phyloP scores from a whole-genome alignment of 2,113 vertebrate species.

The Tylochromis polylepis region DNA sequence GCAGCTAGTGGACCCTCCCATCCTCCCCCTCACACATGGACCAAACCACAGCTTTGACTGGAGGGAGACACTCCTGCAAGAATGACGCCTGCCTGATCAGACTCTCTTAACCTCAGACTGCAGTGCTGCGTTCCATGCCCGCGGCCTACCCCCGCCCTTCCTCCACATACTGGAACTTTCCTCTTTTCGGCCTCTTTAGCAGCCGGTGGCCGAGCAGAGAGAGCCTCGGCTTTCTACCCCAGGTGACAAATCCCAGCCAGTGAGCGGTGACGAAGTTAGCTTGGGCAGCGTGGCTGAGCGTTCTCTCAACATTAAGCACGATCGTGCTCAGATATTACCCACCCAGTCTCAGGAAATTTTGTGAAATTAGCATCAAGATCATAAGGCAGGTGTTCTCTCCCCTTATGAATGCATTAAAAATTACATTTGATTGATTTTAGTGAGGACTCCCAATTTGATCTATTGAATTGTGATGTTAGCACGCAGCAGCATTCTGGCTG shows the following conservation, averaged over 20 bases:
- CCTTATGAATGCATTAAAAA: not conserved
- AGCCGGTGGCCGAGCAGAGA: not conserved
- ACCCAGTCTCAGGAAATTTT: constrained; percentile 4
- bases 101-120: not conserved
- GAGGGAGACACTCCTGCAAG: constrained; percentile 90
- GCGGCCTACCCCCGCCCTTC: not conserved
- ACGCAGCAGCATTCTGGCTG: not conserved
- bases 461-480: not conserved
- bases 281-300: not conserved
- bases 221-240: not conserved
- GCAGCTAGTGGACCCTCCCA: constrained; percentile 94
- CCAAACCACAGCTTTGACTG: constrained; percentile 96
- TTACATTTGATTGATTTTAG: not conserved
- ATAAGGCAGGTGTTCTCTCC: not conserved
- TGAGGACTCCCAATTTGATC: not conserved
- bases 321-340: not conserved
- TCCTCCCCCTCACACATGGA: constrained; percentile 93
- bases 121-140: not conserved
- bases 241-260: not conserved
- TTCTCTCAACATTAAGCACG: not conserved
- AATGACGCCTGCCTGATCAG: constrained; percentile 48
- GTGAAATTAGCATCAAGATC: not conserved
- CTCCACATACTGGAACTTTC: not conserved
- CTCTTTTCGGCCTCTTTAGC: not conserved
- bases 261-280: not conserved